Conservation (phyloP, 2,113 vertebrate species). For the Leptobrachium ailaonicum region DNA sequence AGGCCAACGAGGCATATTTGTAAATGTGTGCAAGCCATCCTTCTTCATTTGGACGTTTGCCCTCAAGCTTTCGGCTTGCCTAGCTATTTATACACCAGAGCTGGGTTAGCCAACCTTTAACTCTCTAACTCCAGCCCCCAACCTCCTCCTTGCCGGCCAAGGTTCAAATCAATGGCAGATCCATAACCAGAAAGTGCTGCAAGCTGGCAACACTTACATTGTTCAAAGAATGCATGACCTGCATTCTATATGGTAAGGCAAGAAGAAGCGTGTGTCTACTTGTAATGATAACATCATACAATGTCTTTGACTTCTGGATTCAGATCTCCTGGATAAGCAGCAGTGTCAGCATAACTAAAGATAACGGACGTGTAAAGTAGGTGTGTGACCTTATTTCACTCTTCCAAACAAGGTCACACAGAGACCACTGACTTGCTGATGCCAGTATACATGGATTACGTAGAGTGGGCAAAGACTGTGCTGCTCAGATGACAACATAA, state of each 20-base stretch:
- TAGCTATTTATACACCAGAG: neutral
- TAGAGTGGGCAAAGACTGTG: neutral
- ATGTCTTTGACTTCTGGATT: neutral
- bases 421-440: neutral
- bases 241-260: too few species aligned
- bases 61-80: neutral
- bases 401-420: neutral
- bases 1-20: constrained; percentile 19
- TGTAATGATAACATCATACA: too few species aligned
- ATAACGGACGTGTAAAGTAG: neutral
- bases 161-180: too few species aligned
- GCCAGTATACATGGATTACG: neutral
- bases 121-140: too few species aligned
- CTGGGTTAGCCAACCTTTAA: neutral
- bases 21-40: constrained; percentile 1
- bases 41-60: constrained; percentile 1
- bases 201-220: too few species aligned
- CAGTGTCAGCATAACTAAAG: neutral
- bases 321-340: neutral
- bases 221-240: too few species aligned
- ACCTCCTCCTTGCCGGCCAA: too few species aligned
- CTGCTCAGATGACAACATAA: neutral
- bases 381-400: constrained; percentile 1
- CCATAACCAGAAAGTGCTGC: too few species aligned
- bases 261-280: too few species aligned